phyloP scores from a whole-genome alignment of 1,140 invertebrate genomes.

The Wasmannia auropunctata region DNA sequence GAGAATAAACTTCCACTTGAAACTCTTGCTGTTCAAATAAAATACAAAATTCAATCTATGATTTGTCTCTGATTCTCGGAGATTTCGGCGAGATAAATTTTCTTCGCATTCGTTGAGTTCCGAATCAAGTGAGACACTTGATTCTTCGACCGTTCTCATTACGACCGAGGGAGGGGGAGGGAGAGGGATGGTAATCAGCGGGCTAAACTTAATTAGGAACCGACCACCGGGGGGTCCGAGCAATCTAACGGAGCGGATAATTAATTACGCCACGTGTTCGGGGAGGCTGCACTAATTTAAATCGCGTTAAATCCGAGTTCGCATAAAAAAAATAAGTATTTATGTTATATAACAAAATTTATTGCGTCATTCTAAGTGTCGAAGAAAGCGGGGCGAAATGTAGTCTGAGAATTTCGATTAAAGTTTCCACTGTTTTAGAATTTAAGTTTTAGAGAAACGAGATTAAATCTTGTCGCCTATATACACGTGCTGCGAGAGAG shows the following conservation, averaged over 20 bases:
- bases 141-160: conserved; percentile 3
- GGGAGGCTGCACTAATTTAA: not conserved
- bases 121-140: conserved; percentile 11
- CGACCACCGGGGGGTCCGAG: not conserved
- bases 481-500: not conserved
- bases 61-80: not conserved
- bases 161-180: too few species aligned
- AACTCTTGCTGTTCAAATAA: not conserved
- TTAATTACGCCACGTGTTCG: conserved; percentile 18
- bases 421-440: not conserved
- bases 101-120: not conserved
- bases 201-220: conserved; percentile 41
- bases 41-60: not conserved
- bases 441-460: not conserved
- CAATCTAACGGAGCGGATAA: conserved; percentile 43
- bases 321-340: not conserved
- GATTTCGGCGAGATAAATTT: not conserved
- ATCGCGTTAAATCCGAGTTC: not conserved
- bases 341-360: too few species aligned
- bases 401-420: not conserved
- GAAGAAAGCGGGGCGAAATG: not conserved
- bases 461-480: not conserved
- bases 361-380: not conserved
- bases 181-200: not conserved
- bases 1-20: not conserved